Base-by-base conservation (phyloP, 1,140 invertebrate genomes). In the Drosophila aff. region DNA sequence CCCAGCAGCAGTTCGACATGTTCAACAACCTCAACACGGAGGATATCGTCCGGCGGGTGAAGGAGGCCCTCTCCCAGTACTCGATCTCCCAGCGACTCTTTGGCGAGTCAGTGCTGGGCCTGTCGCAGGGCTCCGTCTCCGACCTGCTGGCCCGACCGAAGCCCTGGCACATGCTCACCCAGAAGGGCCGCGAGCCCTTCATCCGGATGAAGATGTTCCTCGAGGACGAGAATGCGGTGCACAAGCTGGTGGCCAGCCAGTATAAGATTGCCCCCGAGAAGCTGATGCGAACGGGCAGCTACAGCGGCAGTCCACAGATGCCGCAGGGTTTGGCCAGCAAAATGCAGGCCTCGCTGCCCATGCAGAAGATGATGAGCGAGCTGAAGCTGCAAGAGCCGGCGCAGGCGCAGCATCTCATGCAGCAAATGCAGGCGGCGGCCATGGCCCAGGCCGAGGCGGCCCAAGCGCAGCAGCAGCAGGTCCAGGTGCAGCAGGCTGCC, bases 11-110 rank as follows among this genome's bases (percentile, higher is more conserved):
- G 92, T 99, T 99, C 93, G 99, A 99, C 93, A 96, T 98, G 93
- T 99, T 99, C 94, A 98, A 99, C 91, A 98, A 98, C 93, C 95
- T 99, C 49, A 99, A 99, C 92, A 99, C 99, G 0, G 99, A 99
- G 94, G 98, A 99, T 75, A 98, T 99, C 76, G 99, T 99, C 26
- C 97, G 98, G 81, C 97, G 97, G 94, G 97, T 99, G 4, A 99
- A 99, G 94, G 99, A 99, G 93, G 98, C 98, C 76, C 94, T 99
- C 46, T 99, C 97, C 82, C 98, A 99, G 93, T 99, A 99, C 94
- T 99, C 98, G 59, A 99, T 99, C 85, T 99, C 98, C 71, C 99
- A 99, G 94, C 95, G 99, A 68, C 94, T 99, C 50, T 99, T 99
- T 93, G 99, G 99, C 21, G 99, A 99, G 93, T 98, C 97, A 3